Evolutionary conservation across 53 echinoderm and acorn worm genomes (phyloP).

Genomic region (Paelopatides confundens): DNA sequence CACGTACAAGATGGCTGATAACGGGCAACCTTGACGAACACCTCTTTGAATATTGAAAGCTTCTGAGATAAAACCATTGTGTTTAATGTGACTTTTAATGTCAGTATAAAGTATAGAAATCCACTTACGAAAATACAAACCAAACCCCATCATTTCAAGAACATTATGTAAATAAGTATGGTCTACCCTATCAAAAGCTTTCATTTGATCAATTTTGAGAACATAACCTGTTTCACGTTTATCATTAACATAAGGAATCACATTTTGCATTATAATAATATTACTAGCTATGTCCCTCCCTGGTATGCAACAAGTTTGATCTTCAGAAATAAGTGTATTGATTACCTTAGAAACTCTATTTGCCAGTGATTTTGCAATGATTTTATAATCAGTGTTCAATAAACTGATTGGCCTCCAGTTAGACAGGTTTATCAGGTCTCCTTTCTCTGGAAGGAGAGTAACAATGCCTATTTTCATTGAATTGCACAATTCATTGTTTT

Average conservation of each 20-base stretch:
- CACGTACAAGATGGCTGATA: not conserved
- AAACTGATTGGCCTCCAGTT: conserved; percentile 68
- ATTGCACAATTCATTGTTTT: not conserved
- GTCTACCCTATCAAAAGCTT: not conserved
- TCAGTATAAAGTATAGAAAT: not conserved
- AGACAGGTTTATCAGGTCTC: not conserved
- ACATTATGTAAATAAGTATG: not conserved
- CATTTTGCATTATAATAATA: not conserved
- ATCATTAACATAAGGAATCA: conserved; percentile 34
- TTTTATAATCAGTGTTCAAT: conserved; percentile 59
- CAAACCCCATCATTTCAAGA: not conserved
- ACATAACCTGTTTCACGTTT: not conserved
- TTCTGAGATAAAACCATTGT: not conserved
- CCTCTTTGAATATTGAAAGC: not conserved
- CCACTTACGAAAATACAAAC: not conserved
- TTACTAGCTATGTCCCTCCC: conserved; percentile 20
- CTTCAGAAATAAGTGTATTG: not conserved
- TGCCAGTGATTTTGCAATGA: conserved; percentile 50
- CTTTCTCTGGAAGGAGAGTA: not conserved
- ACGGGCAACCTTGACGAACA: not conserved
- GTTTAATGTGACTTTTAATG: not conserved
- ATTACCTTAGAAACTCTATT: conserved; percentile 40
- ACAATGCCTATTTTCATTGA: not conserved
- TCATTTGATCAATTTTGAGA: not conserved
- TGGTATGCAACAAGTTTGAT: conserved; percentile 36